A percentile compares a stretch with the other conserved stretches of the same genome.
These are phyloP conservation scores for Drosophila sechellia DNA, from an alignment of 1,140 invertebrate species.

Conservation along the genomic window DNA sequence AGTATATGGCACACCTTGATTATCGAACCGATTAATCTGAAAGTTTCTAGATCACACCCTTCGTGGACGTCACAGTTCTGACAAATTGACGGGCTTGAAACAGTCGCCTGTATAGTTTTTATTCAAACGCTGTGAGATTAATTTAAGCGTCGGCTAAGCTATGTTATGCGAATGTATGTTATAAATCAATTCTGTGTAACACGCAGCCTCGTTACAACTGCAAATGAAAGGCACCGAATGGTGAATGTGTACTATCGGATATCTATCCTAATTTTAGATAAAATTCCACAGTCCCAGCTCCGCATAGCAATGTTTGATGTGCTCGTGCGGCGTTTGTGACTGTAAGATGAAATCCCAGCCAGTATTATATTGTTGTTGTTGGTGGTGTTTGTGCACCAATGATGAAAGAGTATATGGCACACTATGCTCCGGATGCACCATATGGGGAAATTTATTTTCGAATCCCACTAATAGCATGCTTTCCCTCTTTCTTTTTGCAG, in stretches of 20 bases:
- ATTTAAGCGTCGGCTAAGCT: conserved; percentile 76
- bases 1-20: no score
- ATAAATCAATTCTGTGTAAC: conserved; percentile 62
- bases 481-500: conserved; percentile 77
- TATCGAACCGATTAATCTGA: no score
- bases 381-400: conserved; percentile 36
- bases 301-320: conserved; percentile 71
- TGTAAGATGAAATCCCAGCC: conserved; percentile 63
- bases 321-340: conserved; percentile 79
- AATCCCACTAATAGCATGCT: conserved; percentile 21
- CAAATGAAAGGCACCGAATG: no score
- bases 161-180: conserved; percentile 77
- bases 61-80: conserved; percentile 49
- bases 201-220: conserved; percentile 75
- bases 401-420: conserved; percentile 78
- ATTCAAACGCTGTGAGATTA: conserved; percentile 86
- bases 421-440: neutral
- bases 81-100: conserved; percentile 52
- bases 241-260: no score
- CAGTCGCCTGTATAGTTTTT: conserved; percentile 21
- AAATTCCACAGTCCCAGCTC: conserved; percentile 75
- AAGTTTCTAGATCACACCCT: no score
- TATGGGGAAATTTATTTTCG: neutral
- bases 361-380: conserved; percentile 79
- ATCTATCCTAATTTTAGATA: neutral